Evolutionary conservation across 1,140 invertebrate species (phyloP), one percentile per base, ranked within the genome.

Genomic region (Caenorhabditis tropicalis): DNA sequence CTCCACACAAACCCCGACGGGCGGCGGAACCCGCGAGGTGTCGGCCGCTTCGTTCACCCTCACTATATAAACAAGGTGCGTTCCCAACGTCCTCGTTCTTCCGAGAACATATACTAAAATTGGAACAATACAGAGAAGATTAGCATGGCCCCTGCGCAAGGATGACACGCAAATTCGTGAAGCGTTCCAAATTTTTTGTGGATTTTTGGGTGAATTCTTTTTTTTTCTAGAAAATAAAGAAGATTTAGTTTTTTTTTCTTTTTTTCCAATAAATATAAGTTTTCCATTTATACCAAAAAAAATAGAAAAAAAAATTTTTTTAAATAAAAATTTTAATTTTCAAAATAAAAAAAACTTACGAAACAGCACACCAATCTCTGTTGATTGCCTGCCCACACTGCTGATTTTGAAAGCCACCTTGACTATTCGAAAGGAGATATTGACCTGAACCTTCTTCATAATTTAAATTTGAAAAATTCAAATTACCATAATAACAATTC

Each of bases 111-210:
- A 82, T 82, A 82, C 82, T 92, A 92, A 92, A 92, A 92, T 92
- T 92, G 94, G 94, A 95, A 95, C 94, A 94, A 95, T 95, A 95
- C 94, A 95, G 94, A 95, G 94, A 95, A 95, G 94, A 95, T 95
- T 95, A 95, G 94, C 95, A 95, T 95, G 94, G 94, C 94, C 94
- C 94, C 94, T 95, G 95, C 94, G 94, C 94, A 95, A 95, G 94
- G 94, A 95, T 95, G 94, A 95, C 94, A 94, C 94, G 94, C 94
- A 95, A 95, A 95, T 95, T 95, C 94, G 94, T 94, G 94, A 94
- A 94, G 94, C 94, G 94, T 94, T 94, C 94, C 94, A 94, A 83
- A 88, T 70, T 80, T 88, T 56, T 84, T 80, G 70, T 36, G 31
- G 24, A 36, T 36, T 70, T 39, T 70, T 27, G 31, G 15, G 39